These are phyloP conservation scores for Pterois miles DNA, from an alignment of 2,797 vertebrate species.

Conservation along the genomic window DNA sequence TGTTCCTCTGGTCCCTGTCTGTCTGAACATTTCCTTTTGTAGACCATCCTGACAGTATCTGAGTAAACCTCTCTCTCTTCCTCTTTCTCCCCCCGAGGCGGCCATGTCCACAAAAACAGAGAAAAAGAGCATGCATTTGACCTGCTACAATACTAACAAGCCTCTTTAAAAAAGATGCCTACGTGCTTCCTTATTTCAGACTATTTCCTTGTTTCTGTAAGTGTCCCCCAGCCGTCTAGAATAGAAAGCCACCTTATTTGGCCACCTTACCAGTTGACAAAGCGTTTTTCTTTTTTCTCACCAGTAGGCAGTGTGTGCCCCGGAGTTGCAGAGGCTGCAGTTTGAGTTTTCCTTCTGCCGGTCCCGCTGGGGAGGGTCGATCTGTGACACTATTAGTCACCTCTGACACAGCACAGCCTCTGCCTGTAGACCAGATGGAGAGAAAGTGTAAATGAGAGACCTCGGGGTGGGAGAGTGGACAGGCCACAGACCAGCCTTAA, in stretches of 20 bases:
- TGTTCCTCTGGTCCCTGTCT: conserved; percentile 60
- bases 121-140: conserved; percentile 58
- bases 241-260: conserved; percentile 59
- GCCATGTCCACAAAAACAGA: conserved; percentile 55
- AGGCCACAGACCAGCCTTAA: conserved; percentile 44
- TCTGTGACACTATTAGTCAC: conserved; percentile 75
- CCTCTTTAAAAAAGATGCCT: conserved; percentile 52
- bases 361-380: conserved; percentile 47
- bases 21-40: conserved; percentile 67
- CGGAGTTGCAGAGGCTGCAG: conserved; percentile 74
- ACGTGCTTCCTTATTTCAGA: conserved; percentile 49
- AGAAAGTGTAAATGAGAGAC: conserved; percentile 68
- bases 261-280: conserved; percentile 70
- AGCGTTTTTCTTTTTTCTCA: conserved; percentile 55
- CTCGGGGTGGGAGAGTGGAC: conserved; percentile 37
- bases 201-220: conserved; percentile 46
- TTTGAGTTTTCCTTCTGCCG: conserved; percentile 68
- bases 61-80: conserved; percentile 36
- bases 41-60: conserved; percentile 55
- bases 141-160: conserved; percentile 63
- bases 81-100: conserved; percentile 58
- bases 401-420: conserved; percentile 75
- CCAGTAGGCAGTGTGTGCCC: conserved; percentile 56
- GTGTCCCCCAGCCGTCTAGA: conserved; percentile 47
- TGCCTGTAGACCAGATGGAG: conserved; percentile 71